Evolutionary conservation across 2,113 vertebrate species (phyloP).

Genomic region (Thomomys bottae): DNA sequence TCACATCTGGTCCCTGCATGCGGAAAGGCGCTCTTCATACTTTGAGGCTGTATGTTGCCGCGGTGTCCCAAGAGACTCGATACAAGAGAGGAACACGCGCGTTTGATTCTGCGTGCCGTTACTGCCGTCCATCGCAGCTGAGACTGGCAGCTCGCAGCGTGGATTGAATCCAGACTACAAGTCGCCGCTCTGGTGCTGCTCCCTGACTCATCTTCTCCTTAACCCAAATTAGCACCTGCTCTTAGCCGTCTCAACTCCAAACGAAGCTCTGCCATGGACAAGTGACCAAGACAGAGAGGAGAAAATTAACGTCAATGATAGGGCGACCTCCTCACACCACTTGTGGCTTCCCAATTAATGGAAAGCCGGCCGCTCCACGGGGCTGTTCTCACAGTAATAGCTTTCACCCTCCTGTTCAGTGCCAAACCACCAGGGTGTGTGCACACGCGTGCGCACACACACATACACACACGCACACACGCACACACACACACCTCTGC

Average conservation of each 20-base stretch:
- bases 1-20: too few relatives aligned
- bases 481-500: slow-evolving; percentile 70
- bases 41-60: not conserved
- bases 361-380: slow-evolving; percentile 41
- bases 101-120: slow-evolving; percentile 80
- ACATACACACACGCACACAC: slow-evolving; percentile 56
- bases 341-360: slow-evolving; percentile 63
- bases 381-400: slow-evolving; percentile 69
- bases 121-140: slow-evolving; percentile 82
- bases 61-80: slow-evolving; percentile 74
- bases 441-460: slow-evolving; percentile 35
- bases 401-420: slow-evolving; percentile 60
- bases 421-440: slow-evolving; percentile 61
- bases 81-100: slow-evolving; percentile 83
- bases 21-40: slow-evolving; percentile 5
- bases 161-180: slow-evolving; percentile 84
- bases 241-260: slow-evolving; percentile 80
- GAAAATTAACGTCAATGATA: slow-evolving; percentile 74
- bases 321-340: slow-evolving; percentile 77
- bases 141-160: slow-evolving; percentile 84
- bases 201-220: slow-evolving; percentile 84
- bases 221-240: slow-evolving; percentile 87
- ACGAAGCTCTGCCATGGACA: slow-evolving; percentile 77
- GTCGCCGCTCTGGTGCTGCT: slow-evolving; percentile 78
- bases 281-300: slow-evolving; percentile 69